Evolutionary conservation across 2,797 vertebrate genomes (phyloP), one percentile per base, ranked within the genome.

Genomic region (Propithecus deckenii): DNA sequence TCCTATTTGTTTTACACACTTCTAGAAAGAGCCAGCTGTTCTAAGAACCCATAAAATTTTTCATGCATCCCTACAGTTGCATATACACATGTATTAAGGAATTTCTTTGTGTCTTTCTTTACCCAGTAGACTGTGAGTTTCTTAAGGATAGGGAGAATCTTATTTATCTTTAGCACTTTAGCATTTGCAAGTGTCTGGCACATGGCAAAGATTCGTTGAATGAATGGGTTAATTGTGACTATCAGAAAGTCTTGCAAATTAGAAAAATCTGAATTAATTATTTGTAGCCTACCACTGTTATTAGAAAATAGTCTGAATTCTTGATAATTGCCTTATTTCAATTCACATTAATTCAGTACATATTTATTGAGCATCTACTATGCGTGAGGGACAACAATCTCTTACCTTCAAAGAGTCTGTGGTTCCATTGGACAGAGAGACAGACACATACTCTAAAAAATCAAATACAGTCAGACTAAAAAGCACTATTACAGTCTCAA

Each of bases 191-290:
- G 32, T 71, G 22, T 78, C 75, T 94, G 46, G 30, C 32, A 72
- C 22, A 52, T 79, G 50, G 35, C 84, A 89, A 87, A 92, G 84
- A 89, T 46, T 86, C n/a, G 13, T 93, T 86, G 63, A 83, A 57
- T 86, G 76, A 92, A 59, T 87, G 80, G 14, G 63, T 93, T 89
- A 88, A 79, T 61, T 80, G 23, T 91, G 22, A 96, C 43, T 89
- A 85, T 91, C 87, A 93, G 69, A 81, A 95, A 89, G 18, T 84
- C 28, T 89, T 20, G 79, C 76, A 83, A 91, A 87, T 95, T 92
- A 92, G 61, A 43, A 94, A 94, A 96, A 71, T 61, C 78, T 59
- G 65, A 93, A 63, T 93, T 74, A 92, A 79, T 90, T 96, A 59
- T 78, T 89, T 85, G 96, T 89, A 93, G 38, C 30, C 65, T 35